Evolutionary conservation across 1,140 invertebrate species (phyloP).

Genomic region (Zaprionus davidi): DNA sequence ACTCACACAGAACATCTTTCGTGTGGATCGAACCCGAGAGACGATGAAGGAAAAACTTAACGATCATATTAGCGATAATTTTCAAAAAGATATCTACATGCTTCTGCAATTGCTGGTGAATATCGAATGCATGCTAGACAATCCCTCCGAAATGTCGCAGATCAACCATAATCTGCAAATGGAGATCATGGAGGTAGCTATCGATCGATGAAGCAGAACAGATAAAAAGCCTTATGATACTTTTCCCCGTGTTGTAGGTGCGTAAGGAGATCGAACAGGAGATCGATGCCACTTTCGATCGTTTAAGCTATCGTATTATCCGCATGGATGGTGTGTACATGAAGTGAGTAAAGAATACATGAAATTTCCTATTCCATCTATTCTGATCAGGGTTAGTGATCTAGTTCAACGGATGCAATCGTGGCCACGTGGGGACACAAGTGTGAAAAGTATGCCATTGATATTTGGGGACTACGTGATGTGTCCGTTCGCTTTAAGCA

Average conservation of each 20-base stretch:
- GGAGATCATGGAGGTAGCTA: slow-evolving; percentile 52
- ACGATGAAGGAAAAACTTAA: slow-evolving; percentile 8
- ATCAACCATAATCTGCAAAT: slow-evolving; percentile 8
- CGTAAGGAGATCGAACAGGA: slow-evolving; percentile 48
- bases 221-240: background rate
- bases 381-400: background rate
- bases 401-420: slow-evolving; percentile 51
- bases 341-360: slow-evolving; percentile 49
- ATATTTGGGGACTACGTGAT: slow-evolving; percentile 72
- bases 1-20: slow-evolving; percentile 61
- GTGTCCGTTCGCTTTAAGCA: slow-evolving; percentile 63
- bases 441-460: slow-evolving; percentile 49
- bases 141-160: slow-evolving; percentile 46
- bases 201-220: background rate
- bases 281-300: slow-evolving; percentile 58
- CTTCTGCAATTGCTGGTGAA: slow-evolving; percentile 41
- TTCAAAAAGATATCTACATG: slow-evolving; percentile 41
- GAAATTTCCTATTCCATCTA: background rate
- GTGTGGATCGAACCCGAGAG: slow-evolving; percentile 36
- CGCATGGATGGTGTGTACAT: slow-evolving; percentile 65
- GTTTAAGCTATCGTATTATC: slow-evolving; percentile 68
- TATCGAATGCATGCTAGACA: slow-evolving; percentile 64
- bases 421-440: slow-evolving; percentile 50
- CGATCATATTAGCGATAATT: slow-evolving; percentile 44
- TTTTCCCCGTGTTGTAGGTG: slow-evolving; percentile 7